Evolutionary conservation across 2,888 invertebrate genomes (phyloP).

Genomic region (Lithophane ornitopus): DNA sequence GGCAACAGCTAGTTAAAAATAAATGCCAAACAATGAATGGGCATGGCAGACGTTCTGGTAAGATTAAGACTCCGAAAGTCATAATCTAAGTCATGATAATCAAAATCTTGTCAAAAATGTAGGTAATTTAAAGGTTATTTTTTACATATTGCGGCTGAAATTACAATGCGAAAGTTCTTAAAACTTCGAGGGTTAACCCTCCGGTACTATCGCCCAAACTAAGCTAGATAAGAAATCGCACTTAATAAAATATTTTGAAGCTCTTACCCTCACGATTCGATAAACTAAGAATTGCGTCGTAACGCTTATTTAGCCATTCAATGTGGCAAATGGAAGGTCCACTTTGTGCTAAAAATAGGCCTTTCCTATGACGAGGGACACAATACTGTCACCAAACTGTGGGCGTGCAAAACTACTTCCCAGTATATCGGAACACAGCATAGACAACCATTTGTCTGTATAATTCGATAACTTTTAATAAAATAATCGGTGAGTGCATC

Average conservation of each 20-base stretch:
- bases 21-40: too few relatives aligned
- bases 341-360: slow-evolving; percentile 30
- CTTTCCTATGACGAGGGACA: slow-evolving; percentile 40
- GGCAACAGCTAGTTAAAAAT: too few relatives aligned
- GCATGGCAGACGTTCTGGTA: too few relatives aligned
- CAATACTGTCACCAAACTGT: slow-evolving; percentile 27
- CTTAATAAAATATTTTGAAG: background rate
- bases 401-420: background rate
- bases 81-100: too few relatives aligned
- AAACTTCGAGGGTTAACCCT: too few relatives aligned
- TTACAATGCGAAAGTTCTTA: background rate
- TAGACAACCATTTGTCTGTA: background rate
- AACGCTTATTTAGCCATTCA: slow-evolving; percentile 1
- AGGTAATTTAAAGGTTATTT: background rate
- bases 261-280: background rate
- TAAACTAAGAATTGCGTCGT: background rate
- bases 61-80: too few relatives aligned
- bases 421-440: background rate
- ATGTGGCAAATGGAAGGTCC: background rate
- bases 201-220: too few relatives aligned
- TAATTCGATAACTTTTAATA: slow-evolving; percentile 11
- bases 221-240: too few relatives aligned
- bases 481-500: slow-evolving; percentile 11
- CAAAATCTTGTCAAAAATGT: background rate
- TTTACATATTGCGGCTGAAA: background rate